phyloP scores from a whole-genome alignment of 1,140 invertebrate species.

The Drosophila micromelanica region DNA sequence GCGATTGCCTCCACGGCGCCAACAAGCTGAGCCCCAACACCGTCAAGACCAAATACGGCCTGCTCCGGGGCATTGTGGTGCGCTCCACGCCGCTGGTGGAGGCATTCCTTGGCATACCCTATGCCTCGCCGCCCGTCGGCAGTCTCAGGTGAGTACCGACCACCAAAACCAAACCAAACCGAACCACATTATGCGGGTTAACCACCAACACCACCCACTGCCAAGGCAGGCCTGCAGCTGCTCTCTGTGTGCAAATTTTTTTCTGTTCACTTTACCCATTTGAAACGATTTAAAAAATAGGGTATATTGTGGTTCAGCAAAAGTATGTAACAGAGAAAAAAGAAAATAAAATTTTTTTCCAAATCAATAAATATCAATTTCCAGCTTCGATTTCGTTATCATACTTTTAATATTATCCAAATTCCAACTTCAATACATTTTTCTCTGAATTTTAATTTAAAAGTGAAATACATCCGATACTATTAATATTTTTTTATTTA shows the following conservation, averaged over 20 bases:
- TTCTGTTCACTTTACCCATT: neutral
- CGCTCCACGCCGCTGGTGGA: slow-evolving; percentile 92
- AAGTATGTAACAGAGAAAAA: too few species aligned
- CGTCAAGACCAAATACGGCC: slow-evolving; percentile 94
- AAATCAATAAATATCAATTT: too few species aligned
- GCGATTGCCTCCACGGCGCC: slow-evolving; percentile 76
- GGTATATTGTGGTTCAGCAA: neutral
- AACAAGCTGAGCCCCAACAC: slow-evolving; percentile 92
- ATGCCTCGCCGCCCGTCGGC: slow-evolving; percentile 88
- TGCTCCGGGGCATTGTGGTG: slow-evolving; percentile 92
- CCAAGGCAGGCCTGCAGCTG: neutral
- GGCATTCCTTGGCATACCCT: slow-evolving; percentile 97
- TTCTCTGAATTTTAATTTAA: too few species aligned
- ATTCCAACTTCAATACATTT: too few species aligned
- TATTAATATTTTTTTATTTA: too few species aligned
- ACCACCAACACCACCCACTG: neutral
- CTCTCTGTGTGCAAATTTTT: neutral
- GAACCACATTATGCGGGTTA: slow-evolving; percentile 20
- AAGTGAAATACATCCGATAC: too few species aligned
- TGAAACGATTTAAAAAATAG: neutral
- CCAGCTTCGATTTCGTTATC: too few species aligned
- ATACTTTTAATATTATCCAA: too few species aligned
- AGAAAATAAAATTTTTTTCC: too few species aligned
- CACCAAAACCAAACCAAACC: too few species aligned
- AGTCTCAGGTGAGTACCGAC: slow-evolving; percentile 79